Evolutionary conservation across 2,888 invertebrate species (phyloP), one percentile per base, ranked within the genome.

Genomic region (Branchipolynoe longqiensis): DNA sequence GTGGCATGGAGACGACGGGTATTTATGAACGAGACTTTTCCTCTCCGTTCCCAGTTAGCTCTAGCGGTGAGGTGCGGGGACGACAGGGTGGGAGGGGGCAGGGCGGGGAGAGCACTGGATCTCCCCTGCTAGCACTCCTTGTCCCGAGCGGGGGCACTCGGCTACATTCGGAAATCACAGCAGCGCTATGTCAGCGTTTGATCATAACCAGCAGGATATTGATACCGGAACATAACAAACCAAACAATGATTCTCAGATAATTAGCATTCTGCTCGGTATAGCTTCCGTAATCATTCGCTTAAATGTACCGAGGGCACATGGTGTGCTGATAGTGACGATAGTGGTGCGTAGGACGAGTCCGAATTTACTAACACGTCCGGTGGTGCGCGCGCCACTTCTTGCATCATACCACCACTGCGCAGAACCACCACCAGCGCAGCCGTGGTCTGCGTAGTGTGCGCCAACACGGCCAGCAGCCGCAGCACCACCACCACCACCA

Each of bases 371-470:
- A 69, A 69, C 12, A 38, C 69, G 38, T 33, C 12, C 69, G n/a
- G 62, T 62, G 31, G 62, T 62, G 62, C 69, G 0, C 6, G 1
- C 69, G 38, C 69, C 69, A 36, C 69, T 38, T 38, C 38, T 69
- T 38, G 3, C 69, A 22, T 69, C 69, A 69, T 69, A 69, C 69
- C 69, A 69, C 69, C 69, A 69, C 33, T 69, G 69, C 69, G 69
- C n/a, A 69, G 69, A 12, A 69, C 58, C 58, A 58, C n/a, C n/a
- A 62, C 36, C 3, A 69, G 4, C n/a, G n/a, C n/a, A n/a, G n/a
- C n/a, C n/a, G n/a, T n/a, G n/a, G n/a, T n/a, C n/a, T 62, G 62
- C 25, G 56, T 14, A 56, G 56, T 3, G 56, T 3, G 56, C 25
- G 6, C 3, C 3, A 3, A n/a, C 22, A 62, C 28, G 62, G 28